Evolutionary conservation across 2,113 vertebrate species (phyloP).

Genomic region (Semicossyphus pulcher): DNA sequence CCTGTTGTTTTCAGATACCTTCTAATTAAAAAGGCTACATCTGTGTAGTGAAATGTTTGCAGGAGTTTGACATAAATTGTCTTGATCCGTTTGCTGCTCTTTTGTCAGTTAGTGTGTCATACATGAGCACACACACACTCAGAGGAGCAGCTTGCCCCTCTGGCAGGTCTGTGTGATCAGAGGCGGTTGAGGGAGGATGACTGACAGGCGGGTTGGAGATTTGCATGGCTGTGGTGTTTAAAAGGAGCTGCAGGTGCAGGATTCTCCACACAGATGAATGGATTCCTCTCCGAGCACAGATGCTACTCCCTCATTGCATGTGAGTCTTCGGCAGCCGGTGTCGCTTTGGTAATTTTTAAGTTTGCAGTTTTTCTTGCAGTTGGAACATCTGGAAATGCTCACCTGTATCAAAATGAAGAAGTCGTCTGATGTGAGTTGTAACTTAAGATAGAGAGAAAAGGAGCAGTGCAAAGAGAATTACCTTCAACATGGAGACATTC

Average conservation of each 20-base stretch:
- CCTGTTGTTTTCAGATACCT: conserved; percentile 5
- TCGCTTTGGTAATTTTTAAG: not conserved
- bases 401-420: conserved; percentile 17
- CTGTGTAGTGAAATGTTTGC: not conserved
- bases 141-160: conserved; percentile 46
- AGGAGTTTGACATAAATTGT: conserved; percentile 9
- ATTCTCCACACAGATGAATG: conserved; percentile 64
- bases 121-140: conserved; percentile 10
- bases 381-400: conserved; percentile 24
- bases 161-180: conserved; percentile 64
- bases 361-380: conserved; percentile 6
- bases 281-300: conserved; percentile 47
- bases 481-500: conserved; percentile 59
- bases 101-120: conserved; percentile 2
- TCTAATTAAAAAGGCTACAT: conserved; percentile 14
- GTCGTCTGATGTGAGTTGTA: conserved; percentile 1
- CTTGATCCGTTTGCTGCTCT: not conserved
- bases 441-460: conserved; percentile 26
- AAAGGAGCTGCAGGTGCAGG: conserved; percentile 75
- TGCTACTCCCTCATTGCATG: not conserved
- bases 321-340: not conserved
- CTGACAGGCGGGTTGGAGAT: conserved; percentile 65
- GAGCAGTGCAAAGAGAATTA: not conserved
- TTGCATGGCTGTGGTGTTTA: conserved; percentile 76
- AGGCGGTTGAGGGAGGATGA: conserved; percentile 68